Evolutionary conservation across 2,113 vertebrate species (phyloP).

Genomic region (Micronycteris hirsuta): DNA sequence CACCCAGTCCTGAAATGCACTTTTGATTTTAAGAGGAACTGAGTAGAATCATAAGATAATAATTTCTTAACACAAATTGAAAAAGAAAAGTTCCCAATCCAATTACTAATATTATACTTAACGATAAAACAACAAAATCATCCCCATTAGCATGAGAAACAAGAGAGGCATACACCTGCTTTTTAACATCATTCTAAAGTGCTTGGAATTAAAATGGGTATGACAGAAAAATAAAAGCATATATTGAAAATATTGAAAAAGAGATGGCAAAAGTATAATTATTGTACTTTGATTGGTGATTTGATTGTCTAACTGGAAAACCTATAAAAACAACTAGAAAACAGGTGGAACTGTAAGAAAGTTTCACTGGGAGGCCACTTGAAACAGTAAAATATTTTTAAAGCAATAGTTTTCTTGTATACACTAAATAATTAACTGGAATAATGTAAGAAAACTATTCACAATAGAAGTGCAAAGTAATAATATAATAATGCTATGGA

Average conservation of each 20-base stretch:
- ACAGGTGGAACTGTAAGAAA: not conserved
- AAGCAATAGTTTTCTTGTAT: conserved; percentile 9
- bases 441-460: not conserved
- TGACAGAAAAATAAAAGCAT: not conserved
- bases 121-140: not conserved
- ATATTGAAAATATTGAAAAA: not conserved
- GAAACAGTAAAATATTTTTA: conserved; percentile 23
- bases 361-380: not conserved
- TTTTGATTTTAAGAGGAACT: not conserved
- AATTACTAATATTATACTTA: not conserved
- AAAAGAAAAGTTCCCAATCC: not conserved
- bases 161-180: not conserved
- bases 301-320: not conserved
- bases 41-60: not conserved
- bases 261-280: not conserved
- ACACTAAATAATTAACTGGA: not conserved
- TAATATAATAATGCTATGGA: not conserved
- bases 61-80: not conserved
- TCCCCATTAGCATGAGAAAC: not conserved
- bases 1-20: not conserved
- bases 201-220: not conserved
- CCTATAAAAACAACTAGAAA: not conserved
- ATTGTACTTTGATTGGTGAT: not conserved
- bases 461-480: not conserved
- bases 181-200: not conserved